These are phyloP conservation scores for Catharus ustulatus DNA, from an alignment of 2,797 vertebrate genomes.

Conservation along the genomic window DNA sequence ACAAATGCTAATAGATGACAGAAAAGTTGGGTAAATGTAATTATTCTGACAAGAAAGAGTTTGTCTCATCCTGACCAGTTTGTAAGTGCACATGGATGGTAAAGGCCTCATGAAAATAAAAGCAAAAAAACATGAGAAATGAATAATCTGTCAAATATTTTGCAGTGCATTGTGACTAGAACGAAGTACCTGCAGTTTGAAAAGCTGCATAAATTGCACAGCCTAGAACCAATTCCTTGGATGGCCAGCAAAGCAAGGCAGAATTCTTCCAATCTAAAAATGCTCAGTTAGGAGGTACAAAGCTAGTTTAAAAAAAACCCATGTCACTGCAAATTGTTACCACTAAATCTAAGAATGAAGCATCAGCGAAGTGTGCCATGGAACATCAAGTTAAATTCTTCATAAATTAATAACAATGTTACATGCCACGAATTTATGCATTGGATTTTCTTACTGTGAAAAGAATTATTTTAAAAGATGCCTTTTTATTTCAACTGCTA, in stretches of 20 bases:
- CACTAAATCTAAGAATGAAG: neutral
- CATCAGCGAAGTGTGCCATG: neutral
- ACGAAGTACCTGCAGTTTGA: neutral
- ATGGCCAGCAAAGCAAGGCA: neutral
- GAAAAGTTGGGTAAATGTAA: neutral
- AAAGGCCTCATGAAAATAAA: neutral
- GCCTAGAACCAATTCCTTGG: neutral
- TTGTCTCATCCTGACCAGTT: neutral
- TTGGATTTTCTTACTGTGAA: conserved; percentile 1
- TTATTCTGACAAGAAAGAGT: neutral
- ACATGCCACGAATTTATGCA: neutral
- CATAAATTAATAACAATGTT: conserved; percentile 35
- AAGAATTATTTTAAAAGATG: conserved; percentile 33
- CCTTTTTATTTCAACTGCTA: conserved; percentile 31
- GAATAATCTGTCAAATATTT: neutral
- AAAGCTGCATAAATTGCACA: neutral
- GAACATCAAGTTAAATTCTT: conserved; percentile 43
- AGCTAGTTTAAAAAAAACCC: neutral
- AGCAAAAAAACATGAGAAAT: neutral
- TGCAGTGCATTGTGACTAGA: neutral
- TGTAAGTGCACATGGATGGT: neutral
- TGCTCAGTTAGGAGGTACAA: neutral
- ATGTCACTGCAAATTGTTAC: neutral
- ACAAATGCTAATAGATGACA: neutral
- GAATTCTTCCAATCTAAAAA: neutral